Percentiles rank a stretch among this genome's conserved stretches.
phyloP scores from a whole-genome alignment of 2,113 vertebrate species.

The Loxodonta africana region DNA sequence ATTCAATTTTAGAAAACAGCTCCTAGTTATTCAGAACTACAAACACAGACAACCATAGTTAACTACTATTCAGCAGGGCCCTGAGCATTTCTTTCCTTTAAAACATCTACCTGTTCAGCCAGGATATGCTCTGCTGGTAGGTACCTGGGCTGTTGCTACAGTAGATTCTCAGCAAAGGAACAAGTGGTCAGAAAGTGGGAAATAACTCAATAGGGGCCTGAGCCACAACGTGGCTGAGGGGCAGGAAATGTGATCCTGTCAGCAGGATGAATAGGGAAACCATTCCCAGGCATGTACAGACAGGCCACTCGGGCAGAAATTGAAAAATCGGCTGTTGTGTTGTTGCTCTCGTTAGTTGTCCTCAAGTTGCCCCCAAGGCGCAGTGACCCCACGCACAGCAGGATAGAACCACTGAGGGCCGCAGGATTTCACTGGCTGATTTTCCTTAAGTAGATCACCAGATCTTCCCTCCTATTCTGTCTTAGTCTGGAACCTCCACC shows the following conservation, averaged over 20 bases:
- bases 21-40: conserved; percentile 36
- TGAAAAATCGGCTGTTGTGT: not conserved
- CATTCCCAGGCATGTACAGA: not conserved
- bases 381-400: no score
- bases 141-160: not conserved
- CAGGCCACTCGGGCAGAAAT: not conserved
- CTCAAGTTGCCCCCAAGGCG: no score
- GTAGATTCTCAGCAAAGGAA: not conserved
- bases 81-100: conserved; percentile 12
- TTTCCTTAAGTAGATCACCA: no score
- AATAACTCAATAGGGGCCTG: not conserved
- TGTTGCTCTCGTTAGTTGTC: not conserved
- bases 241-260: not conserved
- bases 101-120: not conserved
- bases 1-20: conserved; percentile 45
- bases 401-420: no score
- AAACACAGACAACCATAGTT: not conserved
- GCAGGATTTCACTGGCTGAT: no score
- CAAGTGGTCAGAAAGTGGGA: not conserved
- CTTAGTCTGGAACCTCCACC: no score
- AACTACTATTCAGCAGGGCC: not conserved
- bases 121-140: not conserved
- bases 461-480: no score
- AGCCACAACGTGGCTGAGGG: not conserved
- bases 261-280: not conserved